A percentile compares a stretch with the other conserved stretches of the same genome.
Evolutionary conservation across 2,888 invertebrate species (phyloP).

Genomic region (Tinea semifulvella): DNA sequence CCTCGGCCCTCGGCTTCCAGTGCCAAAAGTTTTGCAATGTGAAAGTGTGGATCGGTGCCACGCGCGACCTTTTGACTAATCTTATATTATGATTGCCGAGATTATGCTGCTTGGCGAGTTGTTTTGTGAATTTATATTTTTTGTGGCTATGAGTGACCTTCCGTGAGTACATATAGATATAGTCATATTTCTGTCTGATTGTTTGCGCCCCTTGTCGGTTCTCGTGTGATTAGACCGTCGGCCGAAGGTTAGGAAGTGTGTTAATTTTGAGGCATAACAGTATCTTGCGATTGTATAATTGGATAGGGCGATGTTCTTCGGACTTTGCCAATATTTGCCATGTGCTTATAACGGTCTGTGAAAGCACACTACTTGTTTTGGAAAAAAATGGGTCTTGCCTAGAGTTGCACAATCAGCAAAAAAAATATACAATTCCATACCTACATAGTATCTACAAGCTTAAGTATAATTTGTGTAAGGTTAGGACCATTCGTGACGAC

Average conservation of each 20-base stretch:
- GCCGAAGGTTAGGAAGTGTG: constrained; percentile 1
- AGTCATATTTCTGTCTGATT: constrained; percentile 5
- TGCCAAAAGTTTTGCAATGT: constrained; percentile 67
- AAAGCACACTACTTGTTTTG: too few relatives aligned
- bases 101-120: constrained; percentile 29
- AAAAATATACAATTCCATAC: too few relatives aligned
- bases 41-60: constrained; percentile 64
- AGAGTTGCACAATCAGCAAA: too few relatives aligned
- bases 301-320: too few relatives aligned
- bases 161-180: constrained; percentile 32
- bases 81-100: constrained; percentile 2
- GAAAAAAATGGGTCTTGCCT: too few relatives aligned
- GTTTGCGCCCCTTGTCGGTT: constrained; percentile 6
- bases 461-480: too few relatives aligned
- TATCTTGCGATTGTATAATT: neutral
- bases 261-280: neutral
- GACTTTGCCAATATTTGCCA: too few relatives aligned
- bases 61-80: constrained; percentile 52
- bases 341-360: too few relatives aligned
- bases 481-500: too few relatives aligned
- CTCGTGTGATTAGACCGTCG: constrained; percentile 4
- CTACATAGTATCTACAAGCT: too few relatives aligned
- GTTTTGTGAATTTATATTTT: constrained; percentile 32
- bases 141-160: constrained; percentile 38
- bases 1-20: constrained; percentile 30